A percentile compares a stretch with the other conserved stretches of the same genome.
phyloP scores from a whole-genome alignment of 2,888 invertebrate genomes.

The Podabrus alpinus region DNA sequence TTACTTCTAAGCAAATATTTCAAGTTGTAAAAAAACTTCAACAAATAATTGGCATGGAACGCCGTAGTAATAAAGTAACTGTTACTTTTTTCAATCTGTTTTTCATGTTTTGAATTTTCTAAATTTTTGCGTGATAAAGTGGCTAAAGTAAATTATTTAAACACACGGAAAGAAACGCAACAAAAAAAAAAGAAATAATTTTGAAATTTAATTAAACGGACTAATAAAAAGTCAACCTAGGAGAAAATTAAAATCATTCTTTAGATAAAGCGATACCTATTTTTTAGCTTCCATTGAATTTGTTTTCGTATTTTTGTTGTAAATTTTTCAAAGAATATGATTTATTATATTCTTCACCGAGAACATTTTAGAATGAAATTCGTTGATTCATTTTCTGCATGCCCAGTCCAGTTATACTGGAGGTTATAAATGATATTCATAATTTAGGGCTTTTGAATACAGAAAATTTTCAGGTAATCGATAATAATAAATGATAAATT shows the following conservation, averaged over 20 bases:
- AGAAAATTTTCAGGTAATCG: not conserved
- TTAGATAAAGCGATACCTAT: not conserved
- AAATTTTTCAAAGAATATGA: not conserved
- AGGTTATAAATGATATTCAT: slow-evolving; percentile 7
- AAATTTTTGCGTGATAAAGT: not conserved
- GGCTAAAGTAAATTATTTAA: not conserved
- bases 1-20: too few relatives aligned
- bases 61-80: not conserved
- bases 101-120: not conserved
- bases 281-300: not conserved
- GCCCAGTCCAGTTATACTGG: not conserved
- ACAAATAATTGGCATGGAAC: not conserved
- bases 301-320: not conserved
- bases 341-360: slow-evolving; percentile 1
- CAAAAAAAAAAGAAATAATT: not conserved
- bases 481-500: not conserved
- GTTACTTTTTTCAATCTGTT: not conserved
- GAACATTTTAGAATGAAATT: not conserved
- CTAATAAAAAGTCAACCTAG: not conserved
- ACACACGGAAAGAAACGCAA: not conserved
- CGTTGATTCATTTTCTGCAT: slow-evolving; percentile 2
- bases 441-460: not conserved
- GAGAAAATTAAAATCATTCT: not conserved
- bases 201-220: not conserved
- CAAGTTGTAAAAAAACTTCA: not conserved